Percentiles rank a stretch among this genome's conserved stretches.
These are phyloP conservation scores for Zalophus californianus DNA, from an alignment of 2,797 vertebrate species.

Conservation along the genomic window DNA sequence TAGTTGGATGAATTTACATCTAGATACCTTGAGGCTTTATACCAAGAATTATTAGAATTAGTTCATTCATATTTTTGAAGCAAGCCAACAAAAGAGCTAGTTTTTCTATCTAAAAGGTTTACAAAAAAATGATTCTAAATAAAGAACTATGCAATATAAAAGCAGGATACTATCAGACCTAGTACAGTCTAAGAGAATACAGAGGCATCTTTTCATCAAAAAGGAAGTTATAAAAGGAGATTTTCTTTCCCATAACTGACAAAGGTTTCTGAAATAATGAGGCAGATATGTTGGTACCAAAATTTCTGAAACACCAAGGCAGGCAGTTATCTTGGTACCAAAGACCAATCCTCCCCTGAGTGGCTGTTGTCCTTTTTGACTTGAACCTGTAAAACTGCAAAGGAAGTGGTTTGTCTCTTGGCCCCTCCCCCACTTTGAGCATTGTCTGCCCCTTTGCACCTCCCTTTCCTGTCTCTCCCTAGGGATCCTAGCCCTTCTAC, in stretches of 20 bases:
- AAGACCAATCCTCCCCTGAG: background rate
- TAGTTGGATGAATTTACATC: constrained; percentile 50
- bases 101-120: constrained; percentile 59
- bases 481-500: background rate
- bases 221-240: background rate
- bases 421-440: background rate
- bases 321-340: background rate
- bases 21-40: constrained; percentile 34
- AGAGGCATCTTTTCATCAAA: constrained; percentile 32
- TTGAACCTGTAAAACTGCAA: background rate
- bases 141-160: constrained; percentile 30
- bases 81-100: constrained; percentile 36
- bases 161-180: background rate
- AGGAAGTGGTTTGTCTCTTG: background rate
- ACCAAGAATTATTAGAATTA: constrained; percentile 60
- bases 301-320: background rate
- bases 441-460: background rate
- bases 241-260: background rate
- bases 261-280: constrained; percentile 24
- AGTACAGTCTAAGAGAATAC: background rate
- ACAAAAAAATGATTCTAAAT: constrained; percentile 60
- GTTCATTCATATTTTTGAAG: constrained; percentile 60
- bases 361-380: background rate
- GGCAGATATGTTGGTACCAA: background rate
- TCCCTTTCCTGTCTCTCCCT: background rate